phyloP scores from a whole-genome alignment of 2,888 invertebrate genomes.

The Teleogryllus oceanicus region DNA sequence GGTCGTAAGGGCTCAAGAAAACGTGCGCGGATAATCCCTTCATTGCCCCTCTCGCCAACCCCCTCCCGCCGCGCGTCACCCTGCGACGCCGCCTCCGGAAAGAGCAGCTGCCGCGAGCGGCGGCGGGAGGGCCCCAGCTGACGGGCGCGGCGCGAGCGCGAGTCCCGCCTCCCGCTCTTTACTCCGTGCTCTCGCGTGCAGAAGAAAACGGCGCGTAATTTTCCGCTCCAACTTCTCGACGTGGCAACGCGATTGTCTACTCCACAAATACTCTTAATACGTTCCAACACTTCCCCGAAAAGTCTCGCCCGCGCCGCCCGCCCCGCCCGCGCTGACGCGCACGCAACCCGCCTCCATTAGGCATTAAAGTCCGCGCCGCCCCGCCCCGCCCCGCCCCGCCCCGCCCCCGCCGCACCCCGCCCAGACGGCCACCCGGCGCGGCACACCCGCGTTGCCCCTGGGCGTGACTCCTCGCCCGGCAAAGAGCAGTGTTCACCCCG shows the following conservation, averaged over 20 bases:
- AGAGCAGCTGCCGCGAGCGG: neutral
- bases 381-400: neutral
- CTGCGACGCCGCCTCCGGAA: no score
- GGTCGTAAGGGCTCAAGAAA: no score
- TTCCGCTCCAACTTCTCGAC: conserved; percentile 6
- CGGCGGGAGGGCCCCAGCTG: neutral
- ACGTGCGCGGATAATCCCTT: no score
- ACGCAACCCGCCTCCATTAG: neutral
- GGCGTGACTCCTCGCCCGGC: no score
- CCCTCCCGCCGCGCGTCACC: no score
- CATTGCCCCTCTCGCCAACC: no score
- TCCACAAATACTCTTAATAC: conserved; percentile 18
- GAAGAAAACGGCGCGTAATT: neutral
- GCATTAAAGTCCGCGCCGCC: neutral
- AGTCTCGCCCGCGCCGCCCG: neutral
- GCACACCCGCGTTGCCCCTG: no score
- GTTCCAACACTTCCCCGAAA: conserved; percentile 8
- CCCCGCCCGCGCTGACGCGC: neutral
- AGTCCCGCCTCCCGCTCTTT: neutral
- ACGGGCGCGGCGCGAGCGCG: neutral
- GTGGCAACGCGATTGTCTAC: neutral
- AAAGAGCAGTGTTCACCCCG: no score
- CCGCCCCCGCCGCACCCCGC: neutral
- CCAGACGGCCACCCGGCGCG: no score
- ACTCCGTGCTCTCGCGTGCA: neutral